phyloP scores from a whole-genome alignment of 2,113 vertebrate species.

The Pipa parva region DNA sequence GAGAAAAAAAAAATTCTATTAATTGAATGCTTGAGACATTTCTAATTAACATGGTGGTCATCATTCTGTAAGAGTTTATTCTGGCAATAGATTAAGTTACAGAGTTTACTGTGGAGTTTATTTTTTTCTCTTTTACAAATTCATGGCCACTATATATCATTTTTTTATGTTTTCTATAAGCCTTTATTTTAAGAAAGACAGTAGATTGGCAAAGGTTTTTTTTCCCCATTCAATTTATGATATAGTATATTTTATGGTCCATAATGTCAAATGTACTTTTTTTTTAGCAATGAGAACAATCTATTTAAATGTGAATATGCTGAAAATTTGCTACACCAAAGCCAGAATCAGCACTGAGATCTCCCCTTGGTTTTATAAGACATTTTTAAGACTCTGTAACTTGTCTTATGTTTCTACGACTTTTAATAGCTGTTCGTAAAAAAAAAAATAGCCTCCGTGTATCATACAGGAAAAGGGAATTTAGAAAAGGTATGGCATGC shows the following conservation, averaged over 20 bases:
- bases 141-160: constrained; percentile 35
- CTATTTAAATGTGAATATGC: constrained; percentile 44
- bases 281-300: constrained; percentile 38
- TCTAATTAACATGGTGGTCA: constrained; percentile 39
- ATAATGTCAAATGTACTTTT: constrained; percentile 37
- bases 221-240: constrained; percentile 34
- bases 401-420: constrained; percentile 15
- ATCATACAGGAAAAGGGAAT: constrained; percentile 4
- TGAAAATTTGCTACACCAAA: constrained; percentile 43
- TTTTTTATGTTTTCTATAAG: constrained; percentile 37
- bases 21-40: constrained; percentile 17
- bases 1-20: constrained; percentile 18
- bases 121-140: constrained; percentile 7
- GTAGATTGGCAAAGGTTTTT: neutral
- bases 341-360: constrained; percentile 17
- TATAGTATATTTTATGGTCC: constrained; percentile 47
- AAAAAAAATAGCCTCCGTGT: neutral
- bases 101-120: constrained; percentile 1
- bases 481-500: neutral
- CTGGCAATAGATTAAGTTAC: constrained; percentile 1
- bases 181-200: constrained; percentile 25
- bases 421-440: constrained; percentile 14
- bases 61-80: constrained; percentile 19
- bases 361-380: constrained; percentile 8
- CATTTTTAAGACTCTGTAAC: constrained; percentile 32